Base-by-base conservation (phyloP, 2,888 invertebrate genomes). In the Sisyra nigra region DNA sequence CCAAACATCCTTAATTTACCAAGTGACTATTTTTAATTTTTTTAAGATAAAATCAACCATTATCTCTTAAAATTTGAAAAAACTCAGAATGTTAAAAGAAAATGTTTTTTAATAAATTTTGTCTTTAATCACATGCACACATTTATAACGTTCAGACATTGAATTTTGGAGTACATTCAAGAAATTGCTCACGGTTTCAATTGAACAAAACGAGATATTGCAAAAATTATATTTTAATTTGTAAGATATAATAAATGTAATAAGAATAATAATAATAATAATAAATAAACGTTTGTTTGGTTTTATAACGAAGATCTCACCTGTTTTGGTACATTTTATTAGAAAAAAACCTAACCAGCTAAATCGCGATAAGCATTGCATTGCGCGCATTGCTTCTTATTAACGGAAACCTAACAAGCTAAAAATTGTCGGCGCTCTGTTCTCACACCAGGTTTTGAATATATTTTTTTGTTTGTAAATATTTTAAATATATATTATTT, bases 281-380 rank as follows among this genome's bases (percentile, higher is more conserved):
- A 45, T 43, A 41, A 42, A 39, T 42, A 44, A 46, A 46, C 44
- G 44, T 34, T 46, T 42, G 19, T 41, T 46, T 46, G 42, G 41
- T 41, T 47, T 41, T 45, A 45, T 44, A 47, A 47, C 45, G 47
- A 40, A 47, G 53, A 57, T 63, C 63, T 64, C 64, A 64, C 64
- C 64, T 64, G 64, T 54, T 51, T 42, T 31, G 30, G 24, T 24
- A 40, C 15, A 34, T 44, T 18, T 34, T 44, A 51, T 44, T 43
- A 50, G 46, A 47, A 51, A 48, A 52, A 56, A 54, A 58, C 58
- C 59, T 58, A 60, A 61, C 57, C 51, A 54, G 44, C 44, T 46
- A 54, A 56, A 55, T 54, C 62, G 60, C 62, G 62, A 57, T 51
- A 57, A 60, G 61, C 59, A 51, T 54, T 63, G 64, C 63, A 63